These are phyloP conservation scores for Aporophyla lueneburgensis DNA, from an alignment of 2,888 invertebrate species.

Conservation along the genomic window DNA sequence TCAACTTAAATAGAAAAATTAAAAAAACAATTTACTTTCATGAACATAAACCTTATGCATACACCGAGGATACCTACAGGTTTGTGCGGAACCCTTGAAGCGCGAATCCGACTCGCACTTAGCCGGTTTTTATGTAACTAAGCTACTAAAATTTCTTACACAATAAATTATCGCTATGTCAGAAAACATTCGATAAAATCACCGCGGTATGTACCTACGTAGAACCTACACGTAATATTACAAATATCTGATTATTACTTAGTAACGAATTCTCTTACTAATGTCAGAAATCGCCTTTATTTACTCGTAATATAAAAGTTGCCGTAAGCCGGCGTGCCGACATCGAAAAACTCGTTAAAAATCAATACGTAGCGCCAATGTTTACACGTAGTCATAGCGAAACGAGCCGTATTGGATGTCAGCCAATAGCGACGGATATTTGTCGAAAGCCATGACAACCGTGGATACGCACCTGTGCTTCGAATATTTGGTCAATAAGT, in stretches of 20 bases:
- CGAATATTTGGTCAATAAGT: constrained; percentile 77
- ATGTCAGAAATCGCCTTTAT: constrained; percentile 52
- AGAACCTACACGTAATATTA: constrained; percentile 29
- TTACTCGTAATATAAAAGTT: constrained; percentile 57
- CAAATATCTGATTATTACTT: constrained; percentile 45
- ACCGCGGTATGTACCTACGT: background rate
- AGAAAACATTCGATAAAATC: constrained; percentile 29
- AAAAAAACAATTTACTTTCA: too few species aligned
- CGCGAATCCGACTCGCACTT: too few species aligned
- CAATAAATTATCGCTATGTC: constrained; percentile 2
- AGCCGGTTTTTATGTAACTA: constrained; percentile 1
- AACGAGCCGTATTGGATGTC: constrained; percentile 77
- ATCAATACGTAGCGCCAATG: constrained; percentile 78
- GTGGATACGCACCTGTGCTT: constrained; percentile 73
- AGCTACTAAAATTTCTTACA: background rate
- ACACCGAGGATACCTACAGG: too few species aligned
- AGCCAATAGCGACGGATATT: constrained; percentile 78
- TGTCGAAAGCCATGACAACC: constrained; percentile 80
- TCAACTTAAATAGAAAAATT: too few species aligned
- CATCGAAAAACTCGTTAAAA: constrained; percentile 76
- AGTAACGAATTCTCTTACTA: constrained; percentile 41
- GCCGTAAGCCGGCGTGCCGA: constrained; percentile 47
- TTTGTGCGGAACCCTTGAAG: too few species aligned
- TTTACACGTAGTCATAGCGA: constrained; percentile 86
- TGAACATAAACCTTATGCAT: too few species aligned